These are phyloP conservation scores for Rachycentron canadum DNA, from an alignment of 2,797 vertebrate genomes.

Conservation along the genomic window DNA sequence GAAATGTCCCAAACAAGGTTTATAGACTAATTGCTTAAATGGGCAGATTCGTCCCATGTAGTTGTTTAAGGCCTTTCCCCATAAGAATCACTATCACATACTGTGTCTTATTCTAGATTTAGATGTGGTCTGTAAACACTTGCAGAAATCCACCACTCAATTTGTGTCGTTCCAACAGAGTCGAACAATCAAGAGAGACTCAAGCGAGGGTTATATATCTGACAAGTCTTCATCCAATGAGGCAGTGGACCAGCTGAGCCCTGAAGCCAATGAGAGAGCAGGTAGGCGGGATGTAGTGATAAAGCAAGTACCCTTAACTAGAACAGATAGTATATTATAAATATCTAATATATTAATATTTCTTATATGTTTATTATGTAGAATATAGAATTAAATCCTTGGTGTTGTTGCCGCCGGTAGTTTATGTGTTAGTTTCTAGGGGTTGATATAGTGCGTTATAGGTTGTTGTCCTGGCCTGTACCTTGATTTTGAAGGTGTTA, in stretches of 20 bases:
- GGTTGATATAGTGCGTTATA: conserved; percentile 6
- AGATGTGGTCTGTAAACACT: conserved; percentile 37
- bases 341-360: too few relatives aligned
- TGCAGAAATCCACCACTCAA: conserved; percentile 57
- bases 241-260: conserved; percentile 83
- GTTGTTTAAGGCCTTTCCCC: background rate
- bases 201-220: conserved; percentile 82
- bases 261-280: conserved; percentile 84
- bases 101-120: conserved; percentile 11
- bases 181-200: conserved; percentile 81
- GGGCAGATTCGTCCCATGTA: background rate
- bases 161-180: conserved; percentile 85
- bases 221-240: conserved; percentile 87
- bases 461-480: conserved; percentile 24
- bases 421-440: conserved; percentile 4
- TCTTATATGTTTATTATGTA: too few relatives aligned
- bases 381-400: background rate
- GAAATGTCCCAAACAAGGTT: conserved; percentile 3
- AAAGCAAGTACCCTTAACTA: conserved; percentile 35
- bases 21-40: background rate
- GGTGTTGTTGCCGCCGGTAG: conserved; percentile 5
- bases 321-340: conserved; percentile 2
- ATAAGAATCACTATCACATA: background rate
- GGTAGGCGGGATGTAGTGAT: conserved; percentile 78
- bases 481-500: conserved; percentile 19